Evolutionary conservation across 2,797 vertebrate genomes (phyloP).

Genomic region (Gorsachius magnificus): DNA sequence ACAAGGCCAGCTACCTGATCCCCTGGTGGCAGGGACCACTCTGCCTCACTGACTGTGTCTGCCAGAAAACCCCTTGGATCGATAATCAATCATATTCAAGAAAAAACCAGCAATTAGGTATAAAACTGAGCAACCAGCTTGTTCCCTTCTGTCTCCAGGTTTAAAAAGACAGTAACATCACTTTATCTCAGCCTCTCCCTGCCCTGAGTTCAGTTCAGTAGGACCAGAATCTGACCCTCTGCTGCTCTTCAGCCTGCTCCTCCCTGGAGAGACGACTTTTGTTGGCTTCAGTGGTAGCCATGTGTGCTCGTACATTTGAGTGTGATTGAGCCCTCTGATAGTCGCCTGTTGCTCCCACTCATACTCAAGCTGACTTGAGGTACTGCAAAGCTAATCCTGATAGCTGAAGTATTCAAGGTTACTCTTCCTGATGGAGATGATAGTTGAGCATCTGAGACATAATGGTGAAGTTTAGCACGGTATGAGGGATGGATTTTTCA

Average conservation of each 20-base stretch:
- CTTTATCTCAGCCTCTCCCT: background rate
- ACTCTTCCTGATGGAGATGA: background rate
- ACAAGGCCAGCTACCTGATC: constrained; percentile 36
- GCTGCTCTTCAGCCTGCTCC: background rate
- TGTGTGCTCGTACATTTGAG: background rate
- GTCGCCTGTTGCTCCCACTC: background rate
- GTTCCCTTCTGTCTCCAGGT: background rate
- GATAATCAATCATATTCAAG: background rate
- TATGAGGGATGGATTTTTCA: background rate
- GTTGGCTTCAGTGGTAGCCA: background rate
- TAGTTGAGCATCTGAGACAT: background rate
- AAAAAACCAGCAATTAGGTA: background rate
- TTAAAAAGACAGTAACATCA: background rate
- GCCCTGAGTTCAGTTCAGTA: background rate
- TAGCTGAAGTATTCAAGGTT: background rate
- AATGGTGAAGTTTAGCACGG: background rate
- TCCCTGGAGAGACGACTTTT: background rate
- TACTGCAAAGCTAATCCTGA: background rate
- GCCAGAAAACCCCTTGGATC: background rate
- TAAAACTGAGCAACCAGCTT: background rate
- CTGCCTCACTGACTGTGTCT: background rate
- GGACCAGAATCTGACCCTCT: background rate
- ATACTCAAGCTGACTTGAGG: background rate
- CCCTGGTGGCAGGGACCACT: background rate
- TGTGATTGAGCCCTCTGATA: background rate